Percentiles rank a stretch among this genome's conserved stretches.
Conservation (phyloP, 1,140 invertebrate genomes). For the Caenorhabditis brenneri region DNA sequence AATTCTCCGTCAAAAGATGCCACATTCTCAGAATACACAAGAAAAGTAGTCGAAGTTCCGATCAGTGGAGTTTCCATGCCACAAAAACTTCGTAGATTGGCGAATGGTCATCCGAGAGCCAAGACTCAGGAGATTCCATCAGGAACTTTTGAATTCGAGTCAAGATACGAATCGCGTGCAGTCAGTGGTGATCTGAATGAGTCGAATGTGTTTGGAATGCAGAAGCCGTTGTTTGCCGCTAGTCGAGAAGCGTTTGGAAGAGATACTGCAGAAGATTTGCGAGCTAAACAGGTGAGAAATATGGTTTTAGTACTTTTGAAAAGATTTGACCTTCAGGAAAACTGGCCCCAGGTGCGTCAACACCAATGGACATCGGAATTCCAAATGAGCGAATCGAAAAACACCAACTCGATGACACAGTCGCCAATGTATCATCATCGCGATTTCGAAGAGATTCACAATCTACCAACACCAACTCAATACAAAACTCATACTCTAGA, state of each 20-base stretch:
- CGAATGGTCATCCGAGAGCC: neutral
- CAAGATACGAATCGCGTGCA: neutral
- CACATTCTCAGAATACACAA: neutral
- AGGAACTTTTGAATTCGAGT: neutral
- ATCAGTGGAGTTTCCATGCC: neutral
- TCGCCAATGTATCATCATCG: neutral
- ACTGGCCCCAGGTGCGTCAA: neutral
- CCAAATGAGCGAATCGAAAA: neutral
- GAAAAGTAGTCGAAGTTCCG: neutral
- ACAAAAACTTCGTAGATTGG: neutral
- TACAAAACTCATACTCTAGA: neutral
- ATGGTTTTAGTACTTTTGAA: neutral
- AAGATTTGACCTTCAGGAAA: neutral
- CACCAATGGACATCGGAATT: neutral
- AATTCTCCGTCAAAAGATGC: neutral
- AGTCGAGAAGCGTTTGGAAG: slow-evolving; percentile 17
- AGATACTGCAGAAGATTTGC: slow-evolving; percentile 11
- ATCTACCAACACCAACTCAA: neutral
- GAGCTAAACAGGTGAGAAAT: neutral
- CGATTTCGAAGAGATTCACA: neutral
- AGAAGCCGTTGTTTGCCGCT: neutral
- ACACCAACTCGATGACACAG: neutral
- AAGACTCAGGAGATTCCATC: slow-evolving; percentile 4
- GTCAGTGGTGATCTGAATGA: slow-evolving; percentile 22
- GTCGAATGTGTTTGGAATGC: neutral